Conservation (phyloP, 2,888 invertebrate species). For the Gastracanthus pulcherrimus region DNA sequence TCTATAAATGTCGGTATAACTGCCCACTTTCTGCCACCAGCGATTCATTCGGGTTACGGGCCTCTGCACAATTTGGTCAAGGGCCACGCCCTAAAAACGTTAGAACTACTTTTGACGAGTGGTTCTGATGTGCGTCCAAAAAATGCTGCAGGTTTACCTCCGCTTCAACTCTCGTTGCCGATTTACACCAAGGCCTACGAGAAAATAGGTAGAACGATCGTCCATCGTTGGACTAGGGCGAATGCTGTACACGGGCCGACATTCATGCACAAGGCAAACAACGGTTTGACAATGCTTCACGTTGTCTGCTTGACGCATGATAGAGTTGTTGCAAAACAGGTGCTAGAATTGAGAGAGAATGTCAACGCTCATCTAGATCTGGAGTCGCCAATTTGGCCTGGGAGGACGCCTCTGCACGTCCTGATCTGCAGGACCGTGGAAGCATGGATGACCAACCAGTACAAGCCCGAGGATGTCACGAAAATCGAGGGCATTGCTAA, state of each 20-base stretch:
- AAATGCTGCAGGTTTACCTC: neutral
- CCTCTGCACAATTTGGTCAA: conserved; percentile 21
- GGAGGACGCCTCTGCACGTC: neutral
- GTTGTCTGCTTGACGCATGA: conserved; percentile 15
- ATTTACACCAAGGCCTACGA: neutral
- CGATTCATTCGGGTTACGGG: conserved; percentile 10
- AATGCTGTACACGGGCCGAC: neutral
- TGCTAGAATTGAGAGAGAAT: neutral
- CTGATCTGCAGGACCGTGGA: neutral
- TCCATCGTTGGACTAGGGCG: neutral
- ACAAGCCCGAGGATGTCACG: too few relatives aligned
- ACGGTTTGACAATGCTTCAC: neutral
- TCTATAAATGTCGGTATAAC: too few relatives aligned
- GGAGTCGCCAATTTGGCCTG: neutral
- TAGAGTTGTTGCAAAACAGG: neutral
- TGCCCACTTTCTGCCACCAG: too few relatives aligned
- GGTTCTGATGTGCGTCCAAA: neutral
- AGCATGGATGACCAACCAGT: too few relatives aligned
- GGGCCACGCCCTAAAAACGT: neutral
- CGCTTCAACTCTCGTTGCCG: neutral
- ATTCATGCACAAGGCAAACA: too few relatives aligned
- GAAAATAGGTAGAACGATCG: too few relatives aligned
- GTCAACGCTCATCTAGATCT: neutral
- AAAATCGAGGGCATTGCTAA: neutral
- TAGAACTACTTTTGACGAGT: neutral